Evolutionary conservation across 1,140 invertebrate genomes (phyloP), one percentile per base, ranked within the genome.

Genomic region (Dryas iulia): DNA sequence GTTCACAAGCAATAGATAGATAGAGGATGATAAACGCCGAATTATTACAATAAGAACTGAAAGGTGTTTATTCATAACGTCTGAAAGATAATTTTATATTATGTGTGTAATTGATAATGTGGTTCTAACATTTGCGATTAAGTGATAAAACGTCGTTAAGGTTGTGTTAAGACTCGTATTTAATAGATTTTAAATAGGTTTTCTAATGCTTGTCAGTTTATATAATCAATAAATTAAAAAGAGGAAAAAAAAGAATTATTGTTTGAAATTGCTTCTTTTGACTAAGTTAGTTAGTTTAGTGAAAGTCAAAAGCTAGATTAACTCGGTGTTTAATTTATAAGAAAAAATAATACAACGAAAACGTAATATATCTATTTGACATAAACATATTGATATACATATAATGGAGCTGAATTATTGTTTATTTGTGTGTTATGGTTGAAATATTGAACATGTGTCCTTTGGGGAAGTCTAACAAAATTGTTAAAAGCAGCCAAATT

Each of bases 41-140:
- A 70, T 70, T 70, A 70, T 70, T 70, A 61, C 47, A 70, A 65
- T 70, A 65, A 70, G 68, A 60, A 60, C 31, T 70, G 68, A 59
- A 58, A 56, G 66, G 66, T 68, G 67, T 70, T 70, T 65, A 70
- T 70, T 70, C 25, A 23, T 35, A 18, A 63, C 65, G 47, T 60
- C 31, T 69, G 60, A 39, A 31, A 26, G 25, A 62, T 57, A 57
- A 59, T 69, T 69, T 64, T 69, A 31, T 28, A 59, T n/a, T 24
- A 31, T 14, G 39, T 25, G 57, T 62, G 59, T 30, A 61, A 66
- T n/a, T 66, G 60, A 30, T 30, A 26, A 28, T 35, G 23, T 61
- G 23, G 59, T 67, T 56, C 59, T 67, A 67, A 67, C 58, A 67
- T 56, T 56, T 67, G 28, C 56, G 39, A 54, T 25, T 67, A 67